Evolutionary conservation across 2,888 invertebrate species (phyloP), one percentile per base, ranked within the genome.

Genomic region (Agonum fuliginosum): DNA sequence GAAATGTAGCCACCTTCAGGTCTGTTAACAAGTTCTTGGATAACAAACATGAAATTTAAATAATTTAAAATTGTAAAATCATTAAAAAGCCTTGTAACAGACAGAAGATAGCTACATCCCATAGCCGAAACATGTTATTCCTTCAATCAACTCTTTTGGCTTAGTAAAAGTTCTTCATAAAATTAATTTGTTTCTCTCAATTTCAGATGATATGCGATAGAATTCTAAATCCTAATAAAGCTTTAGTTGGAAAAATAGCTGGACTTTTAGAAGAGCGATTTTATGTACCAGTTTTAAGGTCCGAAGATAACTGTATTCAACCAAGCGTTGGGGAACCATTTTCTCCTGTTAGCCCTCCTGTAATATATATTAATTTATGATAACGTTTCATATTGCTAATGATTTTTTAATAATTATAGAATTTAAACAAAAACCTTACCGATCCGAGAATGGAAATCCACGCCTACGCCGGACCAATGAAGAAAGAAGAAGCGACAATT

Each of bases 381-480:
- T n/a, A 71, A 22, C 14, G 5, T 41, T 71, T n/a, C n/a, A 43
- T 12, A 58, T 78, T 78, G 70, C 65, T 67, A 43, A 48, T 48
- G 24, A 54, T 73, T 58, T 70, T 69, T 54, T 12, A 54, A 58
- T 69, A 78, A 71, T 82, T 79, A 8, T 83, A 94, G 94, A 89
- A 89, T 41, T 86, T 93, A 78, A 91, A 91, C 83, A 83, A 81
- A 6, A 92, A 94, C 85, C 92, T 92, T 0, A 86, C 94, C 6
- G 91, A 90, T 81, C 93, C 94, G 0, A 89, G 92, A 58, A 85
- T 93, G 81, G 93, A 94, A 88, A 93, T 96, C 80, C 91, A 91
- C 83, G 97, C 97, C 0, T 93, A 93, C 87, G 97, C 97, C 5
- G 98, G 98, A 0, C 98, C 98, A 14, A 97, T 97, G 97, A 91